Base-by-base conservation (phyloP, 2,113 vertebrate genomes). In the Anser brachyrhynchus region DNA sequence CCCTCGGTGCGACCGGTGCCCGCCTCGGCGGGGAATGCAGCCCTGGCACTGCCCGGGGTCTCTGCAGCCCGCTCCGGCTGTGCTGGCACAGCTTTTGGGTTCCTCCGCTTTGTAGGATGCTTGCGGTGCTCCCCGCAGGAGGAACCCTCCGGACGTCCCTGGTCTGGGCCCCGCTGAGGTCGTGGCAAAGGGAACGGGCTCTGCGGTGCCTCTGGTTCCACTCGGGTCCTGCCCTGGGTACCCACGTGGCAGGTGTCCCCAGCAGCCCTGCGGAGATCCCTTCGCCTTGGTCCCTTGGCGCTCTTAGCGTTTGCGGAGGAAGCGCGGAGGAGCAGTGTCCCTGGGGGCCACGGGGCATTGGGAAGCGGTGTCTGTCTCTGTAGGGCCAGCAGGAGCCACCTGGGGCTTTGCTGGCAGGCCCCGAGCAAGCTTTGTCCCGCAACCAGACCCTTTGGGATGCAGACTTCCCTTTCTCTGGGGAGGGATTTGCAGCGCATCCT, bases 311-410 rank as follows among this genome's bases (percentile, higher is more conserved):
- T 67, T n/a, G 44, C 5, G 5, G 22, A n/a, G 9, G 66, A 43
- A 51, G 46, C 20, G 46, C 0, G 9, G 21, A 57, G 9, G 21
- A 64, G 57, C 31, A 5, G 44, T 2, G 1, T 74, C 46, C 19
- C 1, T 44, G 1, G 52, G 44, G 43, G 31, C 59, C 29, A 0
- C 2, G 19, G 9, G 61, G 33, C 39, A 62, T 20, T 0, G 1
- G 26, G 54, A 33, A 29, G 11, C 0, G 0, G 35, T 12, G 5
- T 18, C 41, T 19, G 6, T 46, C 44, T 52, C 21, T 2, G 2
- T 6, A 0, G 3, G 52, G 23, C 46, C 57, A 19, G n/a, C 43
- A 9, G 15, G 55, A 49, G 51, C n/a, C 37, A 46, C 29, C 3
- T 26, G 29, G 39, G 29, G 11, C 0, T 0, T 19, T 66, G 77